These are phyloP conservation scores for Cepphus grylle DNA, from an alignment of 2,113 vertebrate species.

Conservation along the genomic window DNA sequence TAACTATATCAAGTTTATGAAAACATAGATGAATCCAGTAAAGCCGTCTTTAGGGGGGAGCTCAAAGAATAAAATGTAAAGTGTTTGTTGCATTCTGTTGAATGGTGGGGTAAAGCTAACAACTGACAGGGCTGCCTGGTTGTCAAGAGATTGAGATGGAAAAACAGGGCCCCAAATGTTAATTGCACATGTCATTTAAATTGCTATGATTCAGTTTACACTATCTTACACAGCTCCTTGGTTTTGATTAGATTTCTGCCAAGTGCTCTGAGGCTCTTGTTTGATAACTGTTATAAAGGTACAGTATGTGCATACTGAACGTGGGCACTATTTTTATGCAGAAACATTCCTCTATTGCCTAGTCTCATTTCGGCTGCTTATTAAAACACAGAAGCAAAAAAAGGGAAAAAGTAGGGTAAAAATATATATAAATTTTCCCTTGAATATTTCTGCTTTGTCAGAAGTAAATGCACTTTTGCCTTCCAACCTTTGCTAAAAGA, in stretches of 20 bases:
- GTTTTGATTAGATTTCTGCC: background rate
- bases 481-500: background rate
- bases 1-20: background rate
- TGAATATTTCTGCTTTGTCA: background rate
- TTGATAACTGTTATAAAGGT: background rate
- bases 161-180: background rate
- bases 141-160: background rate
- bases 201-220: background rate
- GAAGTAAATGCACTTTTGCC: background rate
- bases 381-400: background rate
- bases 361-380: background rate
- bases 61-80: background rate
- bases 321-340: background rate
- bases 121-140: background rate
- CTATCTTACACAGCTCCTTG: background rate
- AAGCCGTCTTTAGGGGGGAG: background rate
- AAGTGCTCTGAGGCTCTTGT: background rate
- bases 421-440: background rate
- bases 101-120: background rate
- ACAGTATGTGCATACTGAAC: accelerated
- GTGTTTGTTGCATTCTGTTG: background rate
- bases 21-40: background rate
- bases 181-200: background rate
- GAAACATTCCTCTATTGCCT: background rate
- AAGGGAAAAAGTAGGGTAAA: background rate